Percentiles rank a stretch among this genome's conserved stretches.
These are phyloP conservation scores for Colletes collaris DNA, from an alignment of 2,888 invertebrate genomes.

Conservation along the genomic window DNA sequence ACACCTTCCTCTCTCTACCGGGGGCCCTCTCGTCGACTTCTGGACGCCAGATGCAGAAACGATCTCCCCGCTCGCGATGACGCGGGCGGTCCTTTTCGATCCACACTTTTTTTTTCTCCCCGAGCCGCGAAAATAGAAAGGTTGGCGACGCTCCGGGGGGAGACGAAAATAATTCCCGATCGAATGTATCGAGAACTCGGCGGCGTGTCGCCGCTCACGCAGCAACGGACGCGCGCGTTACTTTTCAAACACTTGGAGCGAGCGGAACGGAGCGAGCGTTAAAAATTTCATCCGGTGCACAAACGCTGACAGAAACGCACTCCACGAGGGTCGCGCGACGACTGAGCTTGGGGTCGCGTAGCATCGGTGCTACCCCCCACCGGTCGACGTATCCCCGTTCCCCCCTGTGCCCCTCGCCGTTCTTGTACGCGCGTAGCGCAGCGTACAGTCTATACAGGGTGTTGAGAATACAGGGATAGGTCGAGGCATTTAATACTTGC, in stretches of 20 bases:
- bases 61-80: too few species aligned
- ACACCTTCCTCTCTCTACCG: constrained; percentile 2
- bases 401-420: constrained; percentile 29
- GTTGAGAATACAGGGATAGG: not conserved
- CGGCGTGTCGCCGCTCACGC: too few species aligned
- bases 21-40: too few species aligned
- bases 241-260: not conserved
- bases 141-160: too few species aligned
- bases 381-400: constrained; percentile 46
- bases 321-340: constrained; percentile 82
- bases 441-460: constrained; percentile 34
- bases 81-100: too few species aligned
- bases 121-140: too few species aligned
- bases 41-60: too few species aligned
- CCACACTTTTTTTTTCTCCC: too few species aligned
- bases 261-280: constrained; percentile 2
- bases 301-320: constrained; percentile 66
- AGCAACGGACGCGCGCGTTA: too few species aligned
- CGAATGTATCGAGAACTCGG: too few species aligned
- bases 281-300: not conserved
- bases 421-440: constrained; percentile 42
- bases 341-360: constrained; percentile 81
- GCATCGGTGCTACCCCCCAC: constrained; percentile 76
- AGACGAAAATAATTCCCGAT: too few species aligned
- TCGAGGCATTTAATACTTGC: not conserved